Evolutionary conservation across 2,888 invertebrate genomes (phyloP), one percentile per base, ranked within the genome.

Genomic region (Carpatolechia fugitivella): DNA sequence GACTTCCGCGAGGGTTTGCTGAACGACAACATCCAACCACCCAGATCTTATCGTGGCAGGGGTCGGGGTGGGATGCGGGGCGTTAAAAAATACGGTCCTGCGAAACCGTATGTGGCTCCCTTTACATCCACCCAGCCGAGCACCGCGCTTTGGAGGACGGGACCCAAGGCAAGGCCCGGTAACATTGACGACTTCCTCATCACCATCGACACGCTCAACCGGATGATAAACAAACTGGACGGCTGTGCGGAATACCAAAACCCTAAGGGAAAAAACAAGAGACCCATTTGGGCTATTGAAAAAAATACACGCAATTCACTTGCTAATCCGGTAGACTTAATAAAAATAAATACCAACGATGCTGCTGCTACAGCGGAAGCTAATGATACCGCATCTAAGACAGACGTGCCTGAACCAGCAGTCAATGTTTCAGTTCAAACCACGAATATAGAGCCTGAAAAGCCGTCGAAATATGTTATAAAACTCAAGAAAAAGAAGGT

Each of bases 121-220:
- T 10, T 18, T 18, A 18, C 18, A 18, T 18, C 40, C 18, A 20
- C 20, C 8, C 8, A 11, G 3, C 40, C 10, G 8, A 8, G 8
- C 3, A 7, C 47, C 7, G 33, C 11, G 18, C 35, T 35, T 1
- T 49, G 49, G 49, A 8, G 7, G 10, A 1, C n/a, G n/a, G 18
- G 31, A 10, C 20, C 16, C 1, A 5, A 0, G 4, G 0, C 20
- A 11, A 24, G 13, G 10, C n/a, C 49, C 14, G 13, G 10, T n/a
- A 35, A 20, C 29, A 16, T 49, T 14, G 62, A 62, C n/a, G 68
- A 70, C 8, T 56, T 56, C 49, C 61, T 74, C 11, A 62, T 76
- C 44, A 66, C 74, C 11, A 46, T 68, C 41, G 87, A 86, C 56
- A 79, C 86, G 7, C 69, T 88, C 1, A 74, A 79, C 50, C 86